A percentile compares a stretch with the other conserved stretches of the same genome.
Evolutionary conservation across 2,797 vertebrate genomes (phyloP).

Genomic region (Adrianichthys oophorus): DNA sequence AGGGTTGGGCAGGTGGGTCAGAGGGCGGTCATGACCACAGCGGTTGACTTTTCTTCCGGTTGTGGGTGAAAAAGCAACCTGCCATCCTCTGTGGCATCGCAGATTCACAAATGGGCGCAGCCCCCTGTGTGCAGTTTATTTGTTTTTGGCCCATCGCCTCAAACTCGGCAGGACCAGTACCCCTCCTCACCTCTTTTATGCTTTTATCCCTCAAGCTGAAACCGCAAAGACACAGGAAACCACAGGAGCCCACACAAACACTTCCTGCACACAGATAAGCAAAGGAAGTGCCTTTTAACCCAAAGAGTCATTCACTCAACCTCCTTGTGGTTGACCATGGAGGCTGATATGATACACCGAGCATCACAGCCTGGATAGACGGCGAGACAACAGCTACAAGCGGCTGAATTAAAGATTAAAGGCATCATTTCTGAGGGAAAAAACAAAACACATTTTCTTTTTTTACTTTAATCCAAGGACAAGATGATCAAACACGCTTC

Average conservation of each 20-base stretch:
- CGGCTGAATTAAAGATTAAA: constrained; percentile 55
- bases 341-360: constrained; percentile 13
- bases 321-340: constrained; percentile 37
- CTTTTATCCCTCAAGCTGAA: constrained; percentile 35
- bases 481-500: constrained; percentile 35
- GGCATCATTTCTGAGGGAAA: constrained; percentile 28
- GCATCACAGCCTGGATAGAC: constrained; percentile 2
- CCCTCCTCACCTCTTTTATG: constrained; percentile 11
- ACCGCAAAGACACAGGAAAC: constrained; percentile 47
- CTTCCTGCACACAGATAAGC: constrained; percentile 39
- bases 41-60: constrained; percentile 46
- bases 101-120: neutral
- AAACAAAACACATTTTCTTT: constrained; percentile 25
- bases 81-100: constrained; percentile 12
- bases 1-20: constrained; percentile 19
- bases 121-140: constrained; percentile 15
- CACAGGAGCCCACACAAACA: constrained; percentile 30
- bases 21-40: constrained; percentile 24
- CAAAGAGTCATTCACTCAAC: constrained; percentile 47
- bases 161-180: constrained; percentile 6
- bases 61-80: constrained; percentile 28
- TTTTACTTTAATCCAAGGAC: constrained; percentile 28
- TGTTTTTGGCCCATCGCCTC: neutral
- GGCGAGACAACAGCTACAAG: constrained; percentile 34
- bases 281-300: constrained; percentile 42